Evolutionary conservation across 2,797 vertebrate genomes (phyloP), one percentile per base, ranked within the genome.

Genomic region (Ctenopoma multispine): DNA sequence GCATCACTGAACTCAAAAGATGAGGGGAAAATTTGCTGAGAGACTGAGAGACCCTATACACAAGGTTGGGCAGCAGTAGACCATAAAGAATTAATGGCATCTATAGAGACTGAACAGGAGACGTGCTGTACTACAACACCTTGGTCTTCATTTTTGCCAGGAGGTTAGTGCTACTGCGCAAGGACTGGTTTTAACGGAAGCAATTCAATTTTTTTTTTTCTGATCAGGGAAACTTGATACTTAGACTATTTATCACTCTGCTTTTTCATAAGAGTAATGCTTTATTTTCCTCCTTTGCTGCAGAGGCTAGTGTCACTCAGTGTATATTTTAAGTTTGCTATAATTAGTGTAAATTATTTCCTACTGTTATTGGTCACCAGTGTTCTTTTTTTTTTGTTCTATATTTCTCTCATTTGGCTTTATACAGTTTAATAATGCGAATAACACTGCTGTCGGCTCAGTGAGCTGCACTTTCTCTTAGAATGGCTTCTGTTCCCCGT

Each of bases 81-180:
- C 84, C 80, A 87, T 92, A 83, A 92, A 92, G 78, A 91, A 92
- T 92, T 87, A 83, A 92, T 90, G 72, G 59, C 14, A 41, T 85
- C 75, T 80, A 61, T 83, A 73, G 89, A 89, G 82, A 85, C 56
- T 79, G 75, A 77, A 75, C 61, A 72, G 66, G 69, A 83, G 66
- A 83, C 48, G 48, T 72, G 79, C 67, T 85, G 57, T 72, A 63
- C 72, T 80, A 77, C 68, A 81, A 72, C 85, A 84, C 75, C 82
- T 79, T 71, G 31, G 62, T 61, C 77, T 81, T 48, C 47, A 67
- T 60, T 65, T 64, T 66, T 23, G 47, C 63, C 59, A 56, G 80
- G 80, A 63, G 70, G 72, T 81, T 83, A 69, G 72, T 44, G 51
- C 62, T 74, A n/a, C 46, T 66, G 27, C 0, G 17, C 40, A 46